Conservation (phyloP, 2,888 invertebrate genomes). For the Cataglyphis rosenhaueri region DNA sequence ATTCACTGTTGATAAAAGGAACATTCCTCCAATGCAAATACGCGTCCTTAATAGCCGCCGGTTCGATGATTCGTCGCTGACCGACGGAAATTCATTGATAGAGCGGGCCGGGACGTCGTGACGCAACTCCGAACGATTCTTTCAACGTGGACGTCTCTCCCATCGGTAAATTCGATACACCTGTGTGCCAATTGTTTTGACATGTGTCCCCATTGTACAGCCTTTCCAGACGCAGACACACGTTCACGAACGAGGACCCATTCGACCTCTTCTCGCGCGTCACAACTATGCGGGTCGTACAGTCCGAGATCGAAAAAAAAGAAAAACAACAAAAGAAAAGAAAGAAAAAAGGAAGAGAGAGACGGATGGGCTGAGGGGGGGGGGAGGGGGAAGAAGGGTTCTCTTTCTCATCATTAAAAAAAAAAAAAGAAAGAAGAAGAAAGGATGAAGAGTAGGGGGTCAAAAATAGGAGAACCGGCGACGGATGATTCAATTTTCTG, state of each 20-base stretch:
- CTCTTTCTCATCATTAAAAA: background rate
- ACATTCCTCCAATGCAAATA: constrained; percentile 55
- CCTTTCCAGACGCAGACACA: constrained; percentile 54
- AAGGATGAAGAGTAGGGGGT: constrained; percentile 14
- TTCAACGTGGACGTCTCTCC: constrained; percentile 62
- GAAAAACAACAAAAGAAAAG: background rate
- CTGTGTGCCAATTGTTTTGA: constrained; percentile 84
- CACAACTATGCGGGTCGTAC: constrained; percentile 79
- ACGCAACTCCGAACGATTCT: constrained; percentile 73
- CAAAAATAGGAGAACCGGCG: constrained; percentile 41
- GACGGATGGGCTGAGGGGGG: too few species aligned
- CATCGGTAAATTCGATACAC: constrained; percentile 78
- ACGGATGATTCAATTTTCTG: constrained; percentile 81
- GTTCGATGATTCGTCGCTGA: constrained; percentile 38
- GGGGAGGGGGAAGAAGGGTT: background rate
- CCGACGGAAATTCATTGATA: constrained; percentile 53
- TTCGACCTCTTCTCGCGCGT: constrained; percentile 67
- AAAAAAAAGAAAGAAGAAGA: constrained; percentile 15
- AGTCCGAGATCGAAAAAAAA: constrained; percentile 74
- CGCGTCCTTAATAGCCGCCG: constrained; percentile 33
- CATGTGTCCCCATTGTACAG: constrained; percentile 83
- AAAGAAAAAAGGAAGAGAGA: background rate
- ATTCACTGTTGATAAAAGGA: constrained; percentile 32
- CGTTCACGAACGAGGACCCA: constrained; percentile 63
- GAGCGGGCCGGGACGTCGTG: constrained; percentile 61